A percentile compares a stretch with the other conserved stretches of the same genome.
Conservation (phyloP, 2,113 vertebrate species). For the Phyllostomus discolor region DNA sequence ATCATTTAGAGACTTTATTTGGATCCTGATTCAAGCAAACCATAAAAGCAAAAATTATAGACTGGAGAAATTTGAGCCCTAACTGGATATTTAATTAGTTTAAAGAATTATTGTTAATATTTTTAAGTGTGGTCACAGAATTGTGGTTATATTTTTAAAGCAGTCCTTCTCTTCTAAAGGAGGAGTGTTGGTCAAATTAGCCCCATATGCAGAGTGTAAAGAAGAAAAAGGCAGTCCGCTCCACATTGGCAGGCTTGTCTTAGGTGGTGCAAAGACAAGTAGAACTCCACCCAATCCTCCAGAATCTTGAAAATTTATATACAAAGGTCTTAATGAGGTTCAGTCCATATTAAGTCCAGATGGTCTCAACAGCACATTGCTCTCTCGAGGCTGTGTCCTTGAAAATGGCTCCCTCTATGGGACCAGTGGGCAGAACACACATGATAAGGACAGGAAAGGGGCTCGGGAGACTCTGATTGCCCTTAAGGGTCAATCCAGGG, state of each 20-base stretch:
- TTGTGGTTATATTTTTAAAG: not conserved
- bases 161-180: not conserved
- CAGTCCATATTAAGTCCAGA: not conserved
- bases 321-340: not conserved
- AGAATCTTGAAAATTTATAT: not conserved
- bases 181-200: not conserved
- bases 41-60: not conserved
- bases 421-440: not conserved
- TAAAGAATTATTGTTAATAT: not conserved
- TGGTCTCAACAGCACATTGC: not conserved
- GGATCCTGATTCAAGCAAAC: not conserved
- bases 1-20: not conserved
- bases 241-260: not conserved
- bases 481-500: not conserved
- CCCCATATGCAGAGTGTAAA: not conserved
- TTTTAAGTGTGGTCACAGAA: not conserved
- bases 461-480: not conserved
- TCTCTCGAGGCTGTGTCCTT: not conserved
- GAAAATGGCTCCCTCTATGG: not conserved
- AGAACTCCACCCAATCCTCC: not conserved
- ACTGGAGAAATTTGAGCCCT: not conserved
- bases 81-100: not conserved
- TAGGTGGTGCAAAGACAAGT: not conserved
- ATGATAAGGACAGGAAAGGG: not conserved
- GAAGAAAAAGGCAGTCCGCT: not conserved